phyloP scores from a whole-genome alignment of 2,113 vertebrate species.

The Diglossa brunneiventris region DNA sequence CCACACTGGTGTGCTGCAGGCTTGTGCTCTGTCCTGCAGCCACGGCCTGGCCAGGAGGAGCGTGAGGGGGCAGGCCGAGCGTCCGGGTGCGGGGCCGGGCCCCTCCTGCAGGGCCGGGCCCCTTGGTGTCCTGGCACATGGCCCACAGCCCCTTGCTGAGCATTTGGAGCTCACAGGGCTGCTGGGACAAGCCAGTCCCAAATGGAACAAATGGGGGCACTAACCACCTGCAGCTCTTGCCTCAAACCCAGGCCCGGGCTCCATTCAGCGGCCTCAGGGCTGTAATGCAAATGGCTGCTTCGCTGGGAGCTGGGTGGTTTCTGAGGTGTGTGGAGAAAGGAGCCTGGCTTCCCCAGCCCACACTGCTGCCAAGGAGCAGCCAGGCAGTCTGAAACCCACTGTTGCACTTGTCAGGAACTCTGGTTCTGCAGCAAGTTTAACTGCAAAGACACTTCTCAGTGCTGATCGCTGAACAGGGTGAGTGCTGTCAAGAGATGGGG shows the following conservation, averaged over 20 bases:
- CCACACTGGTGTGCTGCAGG: background rate
- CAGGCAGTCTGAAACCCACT: fast-evolving
- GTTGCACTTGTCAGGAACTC: background rate
- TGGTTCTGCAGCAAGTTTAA: background rate
- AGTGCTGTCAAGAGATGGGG: background rate
- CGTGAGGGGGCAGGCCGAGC: no score
- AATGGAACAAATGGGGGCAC: background rate
- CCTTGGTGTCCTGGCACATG: fast-evolving
- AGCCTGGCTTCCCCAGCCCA: background rate
- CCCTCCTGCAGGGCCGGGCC: background rate
- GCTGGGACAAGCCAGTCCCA: background rate
- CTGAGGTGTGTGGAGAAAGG: background rate
- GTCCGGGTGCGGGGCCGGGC: no score
- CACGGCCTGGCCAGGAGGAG: background rate
- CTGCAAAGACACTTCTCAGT: background rate
- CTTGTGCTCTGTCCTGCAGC: background rate
- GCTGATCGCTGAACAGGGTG: background rate
- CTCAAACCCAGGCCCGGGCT: background rate
- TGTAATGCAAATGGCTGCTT: background rate
- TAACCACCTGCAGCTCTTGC: background rate
- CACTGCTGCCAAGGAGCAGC: background rate
- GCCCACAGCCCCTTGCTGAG: fast-evolving
- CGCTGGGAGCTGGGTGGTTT: background rate
- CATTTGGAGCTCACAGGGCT: background rate
- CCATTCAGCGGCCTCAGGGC: background rate